Evolutionary conservation across 1,140 invertebrate genomes (phyloP).

Genomic region (Bombus difficillimus): DNA sequence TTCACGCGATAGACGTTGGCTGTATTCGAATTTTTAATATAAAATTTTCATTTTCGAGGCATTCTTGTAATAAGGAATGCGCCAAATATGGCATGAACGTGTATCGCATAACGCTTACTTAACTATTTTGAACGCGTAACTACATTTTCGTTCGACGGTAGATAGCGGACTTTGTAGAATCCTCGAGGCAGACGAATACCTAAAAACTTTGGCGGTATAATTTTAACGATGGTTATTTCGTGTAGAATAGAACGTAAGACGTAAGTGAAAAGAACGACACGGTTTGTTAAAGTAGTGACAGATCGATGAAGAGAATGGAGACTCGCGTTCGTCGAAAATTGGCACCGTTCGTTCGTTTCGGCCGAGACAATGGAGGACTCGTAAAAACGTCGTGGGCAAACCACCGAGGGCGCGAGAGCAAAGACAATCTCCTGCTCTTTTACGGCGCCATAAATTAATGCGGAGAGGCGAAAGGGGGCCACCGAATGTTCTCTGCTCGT

Average conservation of each 20-base stretch:
- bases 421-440: conserved; percentile 74
- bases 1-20: too few species aligned
- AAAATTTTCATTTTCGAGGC: background rate
- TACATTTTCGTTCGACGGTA: too few species aligned
- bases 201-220: background rate
- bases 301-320: conserved; percentile 14
- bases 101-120: too few species aligned
- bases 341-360: conserved; percentile 56
- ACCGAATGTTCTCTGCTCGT: conserved; percentile 65
- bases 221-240: background rate
- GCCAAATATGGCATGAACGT: too few species aligned
- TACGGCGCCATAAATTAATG: conserved; percentile 78
- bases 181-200: too few species aligned
- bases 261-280: background rate
- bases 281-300: background rate
- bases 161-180: too few species aligned
- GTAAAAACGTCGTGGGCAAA: conserved; percentile 78
- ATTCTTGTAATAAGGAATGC: too few species aligned
- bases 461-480: conserved; percentile 56
- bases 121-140: too few species aligned
- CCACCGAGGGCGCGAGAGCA: conserved; percentile 65
- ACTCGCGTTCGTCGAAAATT: conserved; percentile 56
- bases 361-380: conserved; percentile 69
- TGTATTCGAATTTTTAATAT: background rate
- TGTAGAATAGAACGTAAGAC: background rate